Percentiles rank a stretch among this genome's conserved stretches.
Evolutionary conservation across 2,113 vertebrate species (phyloP).

Genomic region (Epinephelus fuscoguttatus): DNA sequence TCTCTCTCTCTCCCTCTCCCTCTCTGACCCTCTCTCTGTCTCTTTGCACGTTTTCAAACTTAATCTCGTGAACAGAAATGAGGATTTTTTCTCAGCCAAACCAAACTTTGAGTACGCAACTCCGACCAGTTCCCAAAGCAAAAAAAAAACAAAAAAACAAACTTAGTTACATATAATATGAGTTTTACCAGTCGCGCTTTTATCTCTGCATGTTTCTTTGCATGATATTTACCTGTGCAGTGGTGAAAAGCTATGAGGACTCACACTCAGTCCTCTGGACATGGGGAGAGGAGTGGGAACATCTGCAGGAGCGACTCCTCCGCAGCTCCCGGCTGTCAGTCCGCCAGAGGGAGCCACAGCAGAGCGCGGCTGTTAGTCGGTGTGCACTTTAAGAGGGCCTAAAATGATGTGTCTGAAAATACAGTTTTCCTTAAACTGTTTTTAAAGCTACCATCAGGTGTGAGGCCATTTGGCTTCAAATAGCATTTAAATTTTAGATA

Average conservation of each 20-base stretch:
- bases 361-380: background rate
- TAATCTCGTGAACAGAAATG: background rate
- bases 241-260: background rate
- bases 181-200: background rate
- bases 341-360: conserved; percentile 75
- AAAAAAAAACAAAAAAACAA: background rate
- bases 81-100: background rate
- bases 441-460: background rate
- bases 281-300: conserved; percentile 13
- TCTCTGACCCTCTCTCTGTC: background rate
- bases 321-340: conserved; percentile 18
- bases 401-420: background rate
- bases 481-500: background rate
- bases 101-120: background rate
- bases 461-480: background rate
- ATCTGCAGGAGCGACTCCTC: conserved; percentile 57
- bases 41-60: background rate
- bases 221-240: background rate
- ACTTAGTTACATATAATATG: too few species aligned
- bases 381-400: background rate
- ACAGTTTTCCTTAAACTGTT: background rate
- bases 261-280: background rate
- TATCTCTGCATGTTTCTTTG: background rate
- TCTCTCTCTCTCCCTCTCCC: background rate
- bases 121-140: background rate